Conservation (phyloP, 2,888 invertebrate species). For the Venustoraphidia nigricollis region DNA sequence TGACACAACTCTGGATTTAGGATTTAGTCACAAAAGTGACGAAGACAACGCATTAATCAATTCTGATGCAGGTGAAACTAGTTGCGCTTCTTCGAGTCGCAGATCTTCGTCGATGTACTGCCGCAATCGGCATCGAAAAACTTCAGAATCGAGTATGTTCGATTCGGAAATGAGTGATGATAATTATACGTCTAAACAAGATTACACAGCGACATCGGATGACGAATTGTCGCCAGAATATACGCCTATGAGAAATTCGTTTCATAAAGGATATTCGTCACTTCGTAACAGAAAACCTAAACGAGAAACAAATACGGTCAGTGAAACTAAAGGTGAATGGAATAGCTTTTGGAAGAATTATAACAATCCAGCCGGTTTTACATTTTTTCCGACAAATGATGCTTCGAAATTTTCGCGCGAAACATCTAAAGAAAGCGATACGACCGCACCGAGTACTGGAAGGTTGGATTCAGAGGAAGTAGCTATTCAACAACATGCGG, state of each 20-base stretch:
- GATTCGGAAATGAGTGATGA: neutral
- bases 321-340: constrained; percentile 22
- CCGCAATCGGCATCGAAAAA: neutral
- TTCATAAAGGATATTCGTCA: too few species aligned
- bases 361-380: constrained; percentile 20
- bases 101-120: neutral
- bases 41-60: neutral
- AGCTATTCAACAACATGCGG: neutral
- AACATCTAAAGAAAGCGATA: neutral
- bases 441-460: neutral
- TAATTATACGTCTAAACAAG: neutral
- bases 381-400: neutral
- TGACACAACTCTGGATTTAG: constrained; percentile 3
- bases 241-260: neutral
- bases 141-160: neutral
- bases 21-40: neutral
- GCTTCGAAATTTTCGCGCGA: neutral
- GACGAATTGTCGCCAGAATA: too few species aligned
- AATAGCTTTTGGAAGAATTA: constrained; percentile 31
- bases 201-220: constrained; percentile 12
- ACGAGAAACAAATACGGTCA: neutral
- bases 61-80: constrained; percentile 1
- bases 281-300: too few species aligned
- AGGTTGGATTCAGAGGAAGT: neutral
- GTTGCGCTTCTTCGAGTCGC: neutral